phyloP scores from a whole-genome alignment of 37 sponge, comb jelly and placozoan species.

The Ianthella basta region DNA sequence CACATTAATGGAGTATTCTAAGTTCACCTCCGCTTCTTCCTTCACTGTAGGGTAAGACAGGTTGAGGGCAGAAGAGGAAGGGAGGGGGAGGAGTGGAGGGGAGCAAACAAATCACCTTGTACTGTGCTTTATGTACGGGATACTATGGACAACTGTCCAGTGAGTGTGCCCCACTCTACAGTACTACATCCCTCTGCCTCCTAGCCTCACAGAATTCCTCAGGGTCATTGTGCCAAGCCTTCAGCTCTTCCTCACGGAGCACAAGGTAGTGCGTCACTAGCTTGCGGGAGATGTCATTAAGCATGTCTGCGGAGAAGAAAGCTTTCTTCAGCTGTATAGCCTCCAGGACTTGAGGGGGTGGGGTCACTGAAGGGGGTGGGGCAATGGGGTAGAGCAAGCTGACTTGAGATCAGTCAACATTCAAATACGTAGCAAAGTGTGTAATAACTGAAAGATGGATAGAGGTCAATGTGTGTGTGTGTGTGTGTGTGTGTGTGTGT shows the following conservation, averaged over 20 bases:
- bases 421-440: too few relatives aligned
- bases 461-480: neutral
- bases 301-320: slow-evolving; percentile 56
- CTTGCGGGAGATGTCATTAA: slow-evolving; percentile 27
- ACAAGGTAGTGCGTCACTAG: slow-evolving; percentile 62
- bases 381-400: too few relatives aligned
- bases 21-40: slow-evolving; percentile 42
- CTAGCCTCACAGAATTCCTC: slow-evolving; percentile 37
- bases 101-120: too few relatives aligned
- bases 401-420: too few relatives aligned
- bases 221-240: slow-evolving; percentile 46
- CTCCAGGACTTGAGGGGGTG: slow-evolving; percentile 63
- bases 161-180: too few relatives aligned
- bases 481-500: slow-evolving; percentile 27
- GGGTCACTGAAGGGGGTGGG: slow-evolving; percentile 35
- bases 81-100: too few relatives aligned
- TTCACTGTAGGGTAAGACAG: slow-evolving; percentile 23
- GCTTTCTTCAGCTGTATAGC: slow-evolving; percentile 51
- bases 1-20: slow-evolving; percentile 1
- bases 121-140: too few relatives aligned
- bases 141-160: too few relatives aligned
- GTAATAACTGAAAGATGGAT: too few relatives aligned
- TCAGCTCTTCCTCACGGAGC: slow-evolving; percentile 53
- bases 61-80: neutral
- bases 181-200: neutral